phyloP scores from a whole-genome alignment of 2,888 invertebrate species.

The Drosophila anomelani region DNA sequence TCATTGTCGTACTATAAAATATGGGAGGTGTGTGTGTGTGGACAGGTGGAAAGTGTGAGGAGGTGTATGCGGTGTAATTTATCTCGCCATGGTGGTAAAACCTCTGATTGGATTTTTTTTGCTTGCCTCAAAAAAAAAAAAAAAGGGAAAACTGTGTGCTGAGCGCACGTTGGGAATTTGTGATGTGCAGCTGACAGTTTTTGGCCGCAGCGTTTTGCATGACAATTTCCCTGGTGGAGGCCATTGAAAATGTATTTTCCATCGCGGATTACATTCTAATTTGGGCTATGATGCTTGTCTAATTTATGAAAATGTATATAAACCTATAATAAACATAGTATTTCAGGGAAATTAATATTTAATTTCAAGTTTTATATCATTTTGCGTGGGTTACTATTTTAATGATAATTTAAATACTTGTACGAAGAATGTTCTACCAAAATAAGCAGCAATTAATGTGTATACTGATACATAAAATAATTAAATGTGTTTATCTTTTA shows the following conservation, averaged over 20 bases:
- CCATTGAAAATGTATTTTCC: constrained; percentile 20
- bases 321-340: constrained; percentile 22
- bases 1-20: constrained; percentile 49
- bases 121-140: constrained; percentile 11
- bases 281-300: constrained; percentile 7
- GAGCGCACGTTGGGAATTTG: constrained; percentile 14
- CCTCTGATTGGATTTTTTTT: constrained; percentile 68
- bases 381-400: too few species aligned
- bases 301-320: constrained; percentile 23
- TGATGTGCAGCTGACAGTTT: constrained; percentile 52
- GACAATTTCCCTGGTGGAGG: constrained; percentile 17
- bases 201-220: constrained; percentile 32
- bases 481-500: constrained; percentile 7
- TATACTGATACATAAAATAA: not conserved
- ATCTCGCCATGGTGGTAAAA: constrained; percentile 56
- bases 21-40: constrained; percentile 7
- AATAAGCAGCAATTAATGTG: not conserved
- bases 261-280: constrained; percentile 39
- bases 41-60: constrained; percentile 7
- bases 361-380: too few species aligned
- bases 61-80: constrained; percentile 56
- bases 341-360: not conserved
- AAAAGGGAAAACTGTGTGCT: not conserved
- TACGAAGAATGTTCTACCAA: not conserved
- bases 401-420: too few species aligned